A percentile compares a stretch with the other conserved stretches of the same genome.
These are phyloP conservation scores for Zaprionus taronus DNA, from an alignment of 1,140 invertebrate genomes.

Conservation along the genomic window DNA sequence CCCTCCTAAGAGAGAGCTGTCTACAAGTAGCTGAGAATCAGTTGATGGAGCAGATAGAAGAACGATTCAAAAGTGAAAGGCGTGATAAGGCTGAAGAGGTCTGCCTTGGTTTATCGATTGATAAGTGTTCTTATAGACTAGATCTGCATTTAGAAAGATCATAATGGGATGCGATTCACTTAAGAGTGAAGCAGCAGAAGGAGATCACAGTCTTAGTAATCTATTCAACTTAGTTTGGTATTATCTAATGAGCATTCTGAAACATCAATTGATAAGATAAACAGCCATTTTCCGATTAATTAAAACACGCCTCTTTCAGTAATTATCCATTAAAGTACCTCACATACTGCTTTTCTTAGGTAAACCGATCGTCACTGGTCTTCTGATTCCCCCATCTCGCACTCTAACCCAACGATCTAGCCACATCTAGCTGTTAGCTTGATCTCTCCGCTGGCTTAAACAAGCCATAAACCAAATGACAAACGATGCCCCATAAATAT, in stretches of 20 bases:
- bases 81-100: neutral
- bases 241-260: too few relatives aligned
- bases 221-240: too few relatives aligned
- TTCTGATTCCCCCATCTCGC: neutral
- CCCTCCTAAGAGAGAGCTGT: conserved; percentile 1
- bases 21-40: conserved; percentile 36
- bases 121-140: neutral
- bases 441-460: conserved; percentile 50
- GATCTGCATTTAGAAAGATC: neutral
- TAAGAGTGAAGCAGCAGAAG: too few relatives aligned
- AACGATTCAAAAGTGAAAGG: neutral
- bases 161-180: too few relatives aligned
- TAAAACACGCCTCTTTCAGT: neutral
- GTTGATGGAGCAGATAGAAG: conserved; percentile 18
- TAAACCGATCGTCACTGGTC: neutral
- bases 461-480: conserved; percentile 82
- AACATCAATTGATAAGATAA: neutral
- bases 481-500: conserved; percentile 77
- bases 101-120: neutral
- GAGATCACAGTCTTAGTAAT: too few relatives aligned
- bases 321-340: neutral
- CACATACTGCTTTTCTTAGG: neutral
- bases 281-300: neutral
- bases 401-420: neutral
- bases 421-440: neutral